phyloP scores from a whole-genome alignment of 92 coral and sea anemone species.

The Hydrozoanthus gracilis region DNA sequence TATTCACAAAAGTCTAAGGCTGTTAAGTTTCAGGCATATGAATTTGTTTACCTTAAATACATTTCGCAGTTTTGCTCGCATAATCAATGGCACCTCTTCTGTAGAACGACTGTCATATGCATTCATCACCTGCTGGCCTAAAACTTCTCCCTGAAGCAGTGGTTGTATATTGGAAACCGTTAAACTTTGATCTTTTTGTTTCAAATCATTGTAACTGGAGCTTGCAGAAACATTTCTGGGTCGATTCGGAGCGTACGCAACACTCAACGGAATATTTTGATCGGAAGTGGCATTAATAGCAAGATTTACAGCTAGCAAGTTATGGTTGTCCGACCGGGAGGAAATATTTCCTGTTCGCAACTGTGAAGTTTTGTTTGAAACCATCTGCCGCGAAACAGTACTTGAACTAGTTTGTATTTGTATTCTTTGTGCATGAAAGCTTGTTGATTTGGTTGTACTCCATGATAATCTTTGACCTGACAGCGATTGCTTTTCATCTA shows the following conservation, averaged over 20 bases:
- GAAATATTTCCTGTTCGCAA: background rate
- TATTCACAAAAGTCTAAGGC: no score
- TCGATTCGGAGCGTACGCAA: slow-evolving; percentile 13
- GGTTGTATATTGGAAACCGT: slow-evolving; percentile 5
- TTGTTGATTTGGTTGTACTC: slow-evolving; percentile 13
- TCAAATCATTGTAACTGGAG: background rate
- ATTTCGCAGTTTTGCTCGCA: slow-evolving; percentile 24
- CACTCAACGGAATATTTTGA: slow-evolving; percentile 2
- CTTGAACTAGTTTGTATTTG: slow-evolving; percentile 1
- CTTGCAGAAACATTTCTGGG: slow-evolving; percentile 5
- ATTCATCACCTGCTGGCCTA: slow-evolving; percentile 10
- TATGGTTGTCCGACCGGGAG: background rate
- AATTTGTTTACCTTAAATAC: slow-evolving; percentile 6
- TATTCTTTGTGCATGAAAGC: background rate
- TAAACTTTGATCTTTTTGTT: slow-evolving; percentile 3
- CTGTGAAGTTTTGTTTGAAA: background rate
- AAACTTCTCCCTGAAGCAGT: slow-evolving; percentile 1
- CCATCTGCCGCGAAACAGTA: slow-evolving; percentile 9
- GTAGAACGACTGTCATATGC: background rate
- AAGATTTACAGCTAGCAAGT: background rate
- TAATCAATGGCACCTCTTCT: slow-evolving; percentile 9
- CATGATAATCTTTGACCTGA: slow-evolving; percentile 17
- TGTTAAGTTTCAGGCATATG: no score
- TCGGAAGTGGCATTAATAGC: slow-evolving; percentile 7
- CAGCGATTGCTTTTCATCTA: background rate